These are phyloP conservation scores for Pomatorhinus ruficollis DNA, from an alignment of 2,113 vertebrate species.

Conservation along the genomic window DNA sequence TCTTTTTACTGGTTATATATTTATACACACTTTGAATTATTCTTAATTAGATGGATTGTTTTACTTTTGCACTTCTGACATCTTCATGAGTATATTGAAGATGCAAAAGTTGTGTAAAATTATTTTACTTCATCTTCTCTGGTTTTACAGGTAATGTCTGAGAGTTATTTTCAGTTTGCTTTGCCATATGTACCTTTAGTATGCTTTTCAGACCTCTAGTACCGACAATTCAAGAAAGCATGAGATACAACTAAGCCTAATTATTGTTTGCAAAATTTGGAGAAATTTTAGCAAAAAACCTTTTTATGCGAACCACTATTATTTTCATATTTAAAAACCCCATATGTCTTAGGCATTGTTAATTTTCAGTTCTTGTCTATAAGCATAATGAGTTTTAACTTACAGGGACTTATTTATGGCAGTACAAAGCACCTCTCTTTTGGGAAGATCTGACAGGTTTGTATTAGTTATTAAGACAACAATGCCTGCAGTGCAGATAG, in stretches of 20 bases:
- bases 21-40: neutral
- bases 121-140: neutral
- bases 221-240: neutral
- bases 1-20: neutral
- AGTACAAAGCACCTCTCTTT: neutral
- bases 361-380: neutral
- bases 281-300: neutral
- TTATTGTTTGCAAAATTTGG: neutral
- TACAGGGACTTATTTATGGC: neutral
- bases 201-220: neutral
- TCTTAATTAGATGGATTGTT: neutral
- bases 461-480: neutral
- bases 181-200: neutral
- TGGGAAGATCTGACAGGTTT: neutral
- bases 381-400: neutral
- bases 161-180: neutral
- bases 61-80: neutral
- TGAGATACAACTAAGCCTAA: neutral
- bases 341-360: neutral
- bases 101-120: neutral
- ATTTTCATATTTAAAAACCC: neutral
- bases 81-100: neutral
- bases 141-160: neutral
- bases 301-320: neutral
- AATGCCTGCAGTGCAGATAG: neutral